phyloP scores from a whole-genome alignment of 2,888 invertebrate genomes.

The Stenoptilia bipunctidactyla region DNA sequence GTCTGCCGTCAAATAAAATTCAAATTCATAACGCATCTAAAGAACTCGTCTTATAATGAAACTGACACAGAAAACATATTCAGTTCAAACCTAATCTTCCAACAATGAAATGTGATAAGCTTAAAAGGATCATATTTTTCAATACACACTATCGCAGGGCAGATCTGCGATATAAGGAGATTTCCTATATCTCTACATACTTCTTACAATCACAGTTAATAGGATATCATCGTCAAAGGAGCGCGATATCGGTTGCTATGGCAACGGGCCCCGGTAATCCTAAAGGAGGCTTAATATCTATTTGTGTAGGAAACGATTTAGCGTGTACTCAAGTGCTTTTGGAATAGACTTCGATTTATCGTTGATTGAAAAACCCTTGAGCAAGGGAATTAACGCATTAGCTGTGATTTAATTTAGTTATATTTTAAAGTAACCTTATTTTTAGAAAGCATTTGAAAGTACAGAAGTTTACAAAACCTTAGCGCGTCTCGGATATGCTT shows the following conservation, averaged over 20 bases:
- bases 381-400: background rate
- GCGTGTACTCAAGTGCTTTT: conserved; percentile 33
- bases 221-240: conserved; percentile 47
- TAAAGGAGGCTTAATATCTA: conserved; percentile 53
- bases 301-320: conserved; percentile 32
- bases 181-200: conserved; percentile 24
- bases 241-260: conserved; percentile 42
- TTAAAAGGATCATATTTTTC: background rate
- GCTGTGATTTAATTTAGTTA: too few species aligned
- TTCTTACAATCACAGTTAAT: conserved; percentile 48
- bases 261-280: conserved; percentile 59
- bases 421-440: too few species aligned
- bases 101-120: too few species aligned
- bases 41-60: too few species aligned
- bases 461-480: too few species aligned
- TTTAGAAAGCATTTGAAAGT: too few species aligned
- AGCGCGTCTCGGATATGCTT: too few species aligned
- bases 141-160: background rate
- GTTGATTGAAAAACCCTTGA: conserved; percentile 16
- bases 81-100: too few species aligned
- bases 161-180: conserved; percentile 16
- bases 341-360: conserved; percentile 24
- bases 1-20: too few species aligned
- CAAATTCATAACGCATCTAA: too few species aligned
- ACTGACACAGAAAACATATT: too few species aligned